A percentile compares a stretch with the other conserved stretches of the same genome.
phyloP scores from a whole-genome alignment of 2,888 invertebrate species.

The Rhagonycha fulva region DNA sequence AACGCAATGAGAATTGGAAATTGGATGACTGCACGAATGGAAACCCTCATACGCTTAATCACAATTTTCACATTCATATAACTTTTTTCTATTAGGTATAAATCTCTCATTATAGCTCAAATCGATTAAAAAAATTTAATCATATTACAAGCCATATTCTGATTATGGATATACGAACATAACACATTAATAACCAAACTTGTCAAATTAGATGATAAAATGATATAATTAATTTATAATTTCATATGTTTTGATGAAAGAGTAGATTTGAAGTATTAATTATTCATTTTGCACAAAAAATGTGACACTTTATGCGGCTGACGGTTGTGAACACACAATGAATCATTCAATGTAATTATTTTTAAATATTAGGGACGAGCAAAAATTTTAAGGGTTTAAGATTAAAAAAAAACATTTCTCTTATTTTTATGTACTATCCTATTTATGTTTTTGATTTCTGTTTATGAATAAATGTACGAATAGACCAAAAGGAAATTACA shows the following conservation, averaged over 20 bases:
- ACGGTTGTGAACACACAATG: not conserved
- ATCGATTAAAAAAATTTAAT: not conserved
- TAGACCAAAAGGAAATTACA: not conserved
- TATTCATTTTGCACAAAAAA: not conserved
- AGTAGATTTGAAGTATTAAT: not conserved
- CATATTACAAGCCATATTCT: not conserved
- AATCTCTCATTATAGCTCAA: not conserved
- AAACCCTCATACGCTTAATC: not conserved
- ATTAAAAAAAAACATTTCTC: not conserved
- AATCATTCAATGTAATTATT: not conserved
- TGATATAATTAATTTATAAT: not conserved
- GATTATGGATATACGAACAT: not conserved
- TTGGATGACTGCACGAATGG: not conserved
- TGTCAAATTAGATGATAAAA: not conserved
- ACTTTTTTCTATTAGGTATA: not conserved
- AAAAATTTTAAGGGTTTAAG: not conserved
- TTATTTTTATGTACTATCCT: not conserved
- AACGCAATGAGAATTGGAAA: not conserved
- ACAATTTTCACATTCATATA: not conserved
- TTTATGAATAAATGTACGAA: not conserved
- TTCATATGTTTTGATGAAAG: not conserved
- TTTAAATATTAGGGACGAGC: not conserved
- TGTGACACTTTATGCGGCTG: not conserved
- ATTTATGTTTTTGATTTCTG: not conserved
- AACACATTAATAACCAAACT: not conserved